Base-by-base conservation (phyloP, 2,888 invertebrate genomes). In the Apodemia zela region DNA sequence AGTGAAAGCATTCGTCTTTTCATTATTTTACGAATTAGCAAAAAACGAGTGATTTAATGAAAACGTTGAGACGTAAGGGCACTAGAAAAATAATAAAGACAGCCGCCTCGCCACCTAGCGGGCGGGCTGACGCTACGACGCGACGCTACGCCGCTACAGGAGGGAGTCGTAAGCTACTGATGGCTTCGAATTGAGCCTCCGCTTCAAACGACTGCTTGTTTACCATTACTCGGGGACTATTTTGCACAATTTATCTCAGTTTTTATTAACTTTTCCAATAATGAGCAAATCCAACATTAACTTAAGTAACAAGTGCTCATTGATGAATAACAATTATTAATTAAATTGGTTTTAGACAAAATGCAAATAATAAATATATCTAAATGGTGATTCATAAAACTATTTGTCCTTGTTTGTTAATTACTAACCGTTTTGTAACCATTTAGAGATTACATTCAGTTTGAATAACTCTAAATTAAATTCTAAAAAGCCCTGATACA, bases 81-180 rank as follows among this genome's bases (percentile, higher is more conserved):
- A 78, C 77, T 82, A 82, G 81, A 82, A 84, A 83, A 86, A 87
- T 84, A 88, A 87, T 85, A 87, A 86, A 87, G 54, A 54, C 54
- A 54, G 54, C 25, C 54, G 54, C 54, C 54, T 21, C 75, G 78
- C 76, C 79, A 81, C 75, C 84, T 81, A 77, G 77, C 79, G 80
- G 85, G 82, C 84, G 82, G 54, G 54, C 13, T 79, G 77, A 73
- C 68, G 71, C 70, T 63, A 45, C n/a, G 45, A 45, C n/a, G n/a
- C 45, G 45, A 45, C 45, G 45, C 45, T 45, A 45, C 45, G 45
- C 45, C 45, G 45, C 45, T 45, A 58, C 73, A 75, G 75, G 72
- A 68, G 73, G 72, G 68, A 68, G 66, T 65, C 68, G 72, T 70
- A 63, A 47, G 57, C 63, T 59, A 45, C 58, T 59, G 63, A 59